phyloP scores from a whole-genome alignment of 2,888 invertebrate species.

The Philopedon plagiatum region DNA sequence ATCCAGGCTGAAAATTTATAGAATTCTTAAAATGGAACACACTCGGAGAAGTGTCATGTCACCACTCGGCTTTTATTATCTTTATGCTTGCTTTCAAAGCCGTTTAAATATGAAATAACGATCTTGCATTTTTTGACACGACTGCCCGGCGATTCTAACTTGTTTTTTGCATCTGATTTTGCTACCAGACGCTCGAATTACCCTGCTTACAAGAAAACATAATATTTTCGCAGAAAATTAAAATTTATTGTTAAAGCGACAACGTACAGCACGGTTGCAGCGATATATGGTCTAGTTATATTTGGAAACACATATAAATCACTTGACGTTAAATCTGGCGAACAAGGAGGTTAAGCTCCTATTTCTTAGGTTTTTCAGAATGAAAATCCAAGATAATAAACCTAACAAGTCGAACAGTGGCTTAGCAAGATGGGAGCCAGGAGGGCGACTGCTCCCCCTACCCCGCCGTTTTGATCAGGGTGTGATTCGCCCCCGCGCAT shows the following conservation, averaged over 20 bases:
- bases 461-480: no score
- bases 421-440: no score
- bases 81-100: conserved; percentile 29
- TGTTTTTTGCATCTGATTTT: conserved; percentile 25
- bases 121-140: conserved; percentile 26
- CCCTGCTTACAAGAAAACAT: conserved; percentile 12
- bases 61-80: conserved; percentile 33
- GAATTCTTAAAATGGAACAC: conserved; percentile 23
- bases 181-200: conserved; percentile 10
- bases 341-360: no score
- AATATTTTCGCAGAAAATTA: background rate
- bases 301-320: no score
- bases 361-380: no score
- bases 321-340: no score
- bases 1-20: background rate
- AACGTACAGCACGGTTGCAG: no score
- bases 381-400: no score
- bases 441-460: no score
- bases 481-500: no score
- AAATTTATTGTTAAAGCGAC: background rate
- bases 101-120: conserved; percentile 37
- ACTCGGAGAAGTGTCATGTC: conserved; percentile 39
- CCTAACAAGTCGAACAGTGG: no score
- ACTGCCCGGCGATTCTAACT: conserved; percentile 8
- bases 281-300: no score